Evolutionary conservation across 2,113 vertebrate genomes (phyloP), one percentile per base, ranked within the genome.

Genomic region (Eupsittula cactorum): DNA sequence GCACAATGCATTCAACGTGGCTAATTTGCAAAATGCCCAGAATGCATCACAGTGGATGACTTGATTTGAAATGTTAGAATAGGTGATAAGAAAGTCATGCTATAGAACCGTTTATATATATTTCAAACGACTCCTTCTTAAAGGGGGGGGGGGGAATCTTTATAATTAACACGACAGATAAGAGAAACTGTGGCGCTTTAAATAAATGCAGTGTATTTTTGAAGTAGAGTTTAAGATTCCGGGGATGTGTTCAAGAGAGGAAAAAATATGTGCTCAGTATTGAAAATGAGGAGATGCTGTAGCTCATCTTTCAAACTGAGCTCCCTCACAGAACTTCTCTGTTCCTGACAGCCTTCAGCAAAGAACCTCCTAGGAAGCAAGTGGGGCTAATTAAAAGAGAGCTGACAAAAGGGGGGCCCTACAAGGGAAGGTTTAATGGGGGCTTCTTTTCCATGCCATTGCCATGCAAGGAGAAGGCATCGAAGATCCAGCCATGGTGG

Each of bases 201-300:
- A 90, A 80, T 91, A 92, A 94, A 80, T 47, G 63, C 0, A 1
- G 65, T 76, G 44, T 77, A 76, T 93, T 97, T 96, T 93, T 92
- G 62, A 93, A 96, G 63, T 50, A 70, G 44, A 70, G 24, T 91
- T 93, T 96, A 82, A 94, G 90, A 92, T 93, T 92, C 79, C 47
- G 19, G 21, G 41, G 55, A 47, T 86, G 35, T 64, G 59, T 86
- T 94, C 35, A 77, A 82, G 79, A 69, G 52, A 64, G 59, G 70
- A 68, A 63, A 41, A 82, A 28, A 4, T 2, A n/a, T 31, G 33
- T 75, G 47, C 55, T 94, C 71, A 47, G 83, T 50, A 68, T 68
- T 93, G 49, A 49, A 92, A 94, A 94, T 84, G 2, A 76, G 62
- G 65, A 69, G 29, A 60, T 86, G 24, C 27, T 88, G 39, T 49